Evolutionary conservation across 1,140 invertebrate species (phyloP).

Genomic region (Sitophilus oryzae): DNA sequence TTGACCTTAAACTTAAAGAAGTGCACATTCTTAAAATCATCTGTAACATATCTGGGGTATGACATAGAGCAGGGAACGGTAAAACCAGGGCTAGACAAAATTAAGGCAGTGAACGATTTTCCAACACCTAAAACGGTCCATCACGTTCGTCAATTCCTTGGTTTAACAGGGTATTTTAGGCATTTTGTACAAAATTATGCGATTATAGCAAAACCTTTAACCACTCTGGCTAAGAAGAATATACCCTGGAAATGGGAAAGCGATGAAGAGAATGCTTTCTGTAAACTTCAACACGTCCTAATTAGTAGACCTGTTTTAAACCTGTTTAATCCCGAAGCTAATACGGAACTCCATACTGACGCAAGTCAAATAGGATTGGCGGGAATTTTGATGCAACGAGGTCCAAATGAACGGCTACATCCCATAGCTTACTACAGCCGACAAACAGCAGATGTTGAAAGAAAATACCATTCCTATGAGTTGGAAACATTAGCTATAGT

Average conservation of each 20-base stretch:
- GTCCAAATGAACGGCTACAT: slow-evolving; percentile 2
- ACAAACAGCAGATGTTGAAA: slow-evolving; percentile 22
- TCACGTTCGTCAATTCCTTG: slow-evolving; percentile 39
- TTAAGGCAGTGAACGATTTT: slow-evolving; percentile 36
- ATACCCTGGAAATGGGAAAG: slow-evolving; percentile 28
- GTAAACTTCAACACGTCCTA: slow-evolving; percentile 16
- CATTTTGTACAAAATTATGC: slow-evolving; percentile 40
- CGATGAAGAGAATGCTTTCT: slow-evolving; percentile 22
- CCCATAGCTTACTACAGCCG: slow-evolving; percentile 18
- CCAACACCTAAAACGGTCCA: slow-evolving; percentile 16
- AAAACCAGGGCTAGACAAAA: slow-evolving; percentile 34
- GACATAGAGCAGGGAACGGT: slow-evolving; percentile 31
- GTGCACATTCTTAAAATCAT: slow-evolving; percentile 34
- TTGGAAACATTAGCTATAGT: slow-evolving; percentile 29
- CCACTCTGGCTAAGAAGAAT: slow-evolving; percentile 32
- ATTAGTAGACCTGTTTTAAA: slow-evolving; percentile 20
- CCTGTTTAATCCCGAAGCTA: slow-evolving; percentile 24
- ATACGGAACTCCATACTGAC: slow-evolving; percentile 34
- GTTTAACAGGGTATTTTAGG: slow-evolving; percentile 23
- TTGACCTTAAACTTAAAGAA: slow-evolving; percentile 38
- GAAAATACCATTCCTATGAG: slow-evolving; percentile 40
- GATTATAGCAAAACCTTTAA: slow-evolving; percentile 29
- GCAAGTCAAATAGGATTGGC: slow-evolving; percentile 27
- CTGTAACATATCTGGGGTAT: slow-evolving; percentile 36
- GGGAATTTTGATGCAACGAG: slow-evolving; percentile 20